These are phyloP conservation scores for Congeria kusceri DNA, from an alignment of 2,888 invertebrate species.

Conservation along the genomic window DNA sequence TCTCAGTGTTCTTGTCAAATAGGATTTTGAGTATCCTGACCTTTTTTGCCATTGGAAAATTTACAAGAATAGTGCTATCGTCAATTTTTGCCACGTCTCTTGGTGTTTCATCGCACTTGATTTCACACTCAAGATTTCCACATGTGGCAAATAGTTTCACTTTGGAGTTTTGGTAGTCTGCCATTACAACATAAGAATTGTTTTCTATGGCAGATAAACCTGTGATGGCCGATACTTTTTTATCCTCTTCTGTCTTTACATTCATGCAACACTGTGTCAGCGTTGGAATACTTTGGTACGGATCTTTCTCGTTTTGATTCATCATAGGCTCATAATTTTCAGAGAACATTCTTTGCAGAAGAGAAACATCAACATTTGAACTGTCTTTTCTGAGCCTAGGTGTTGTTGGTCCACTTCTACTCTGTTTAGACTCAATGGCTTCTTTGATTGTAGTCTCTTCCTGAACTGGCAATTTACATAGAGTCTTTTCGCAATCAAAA, in stretches of 20 bases:
- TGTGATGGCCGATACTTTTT: conserved; percentile 27
- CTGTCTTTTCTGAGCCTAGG: not conserved
- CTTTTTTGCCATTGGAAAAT: conserved; percentile 28
- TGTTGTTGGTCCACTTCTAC: too few relatives aligned
- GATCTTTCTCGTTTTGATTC: conserved; percentile 6
- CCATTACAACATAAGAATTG: conserved; percentile 26
- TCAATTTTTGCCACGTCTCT: conserved; percentile 36
- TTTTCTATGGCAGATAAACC: conserved; percentile 25
- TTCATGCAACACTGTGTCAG: conserved; percentile 28
- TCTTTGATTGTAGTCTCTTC: not conserved
- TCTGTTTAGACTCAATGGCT: not conserved
- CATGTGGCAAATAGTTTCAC: conserved; percentile 31
- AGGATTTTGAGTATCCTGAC: conserved; percentile 27
- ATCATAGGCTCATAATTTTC: conserved; percentile 11
- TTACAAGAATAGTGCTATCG: conserved; percentile 23
- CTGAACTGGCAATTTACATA: not conserved
- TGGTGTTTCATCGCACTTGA: conserved; percentile 20
- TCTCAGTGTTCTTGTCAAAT: not conserved
- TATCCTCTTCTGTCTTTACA: conserved; percentile 8
- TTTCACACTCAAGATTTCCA: conserved; percentile 13
- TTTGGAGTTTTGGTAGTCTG: conserved; percentile 33
- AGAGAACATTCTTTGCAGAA: not conserved
- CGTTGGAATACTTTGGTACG: conserved; percentile 13
- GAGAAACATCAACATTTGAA: not conserved
- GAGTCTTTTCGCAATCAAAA: not conserved